These are phyloP conservation scores for Diacarnus erythraeanus DNA, from an alignment of 37 sponge, comb jelly and placozoan genomes.

Conservation along the genomic window DNA sequence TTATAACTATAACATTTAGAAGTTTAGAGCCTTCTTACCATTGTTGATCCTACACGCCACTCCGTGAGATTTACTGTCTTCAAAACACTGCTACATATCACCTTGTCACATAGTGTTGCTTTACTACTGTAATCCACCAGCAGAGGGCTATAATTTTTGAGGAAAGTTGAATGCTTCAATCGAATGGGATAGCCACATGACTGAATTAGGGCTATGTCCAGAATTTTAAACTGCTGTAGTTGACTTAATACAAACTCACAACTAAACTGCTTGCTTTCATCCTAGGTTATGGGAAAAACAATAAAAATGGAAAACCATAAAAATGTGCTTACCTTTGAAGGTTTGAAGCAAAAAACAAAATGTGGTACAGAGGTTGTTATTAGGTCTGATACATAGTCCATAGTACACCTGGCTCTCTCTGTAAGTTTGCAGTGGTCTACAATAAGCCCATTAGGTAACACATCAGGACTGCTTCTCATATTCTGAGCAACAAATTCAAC, in stretches of 20 bases:
- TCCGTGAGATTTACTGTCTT: background rate
- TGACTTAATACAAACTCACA: conserved; percentile 14
- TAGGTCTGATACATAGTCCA: conserved; percentile 4
- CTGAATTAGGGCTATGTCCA: conserved; percentile 51
- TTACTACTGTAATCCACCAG: background rate
- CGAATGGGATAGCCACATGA: conserved; percentile 48
- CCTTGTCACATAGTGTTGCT: background rate
- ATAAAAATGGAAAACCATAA: no score
- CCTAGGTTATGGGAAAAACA: no score
- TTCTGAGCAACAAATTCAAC: background rate
- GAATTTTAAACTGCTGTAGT: conserved; percentile 24
- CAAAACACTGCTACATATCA: background rate
- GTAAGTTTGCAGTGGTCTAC: background rate
- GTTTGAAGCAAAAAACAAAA: conserved; percentile 19
- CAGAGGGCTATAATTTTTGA: background rate
- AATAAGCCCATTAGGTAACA: background rate
- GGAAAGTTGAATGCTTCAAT: conserved; percentile 3
- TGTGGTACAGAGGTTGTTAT: conserved; percentile 36
- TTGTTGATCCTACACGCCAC: conserved; percentile 17
- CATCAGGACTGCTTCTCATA: conserved; percentile 4
- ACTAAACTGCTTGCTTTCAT: background rate
- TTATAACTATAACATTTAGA: background rate
- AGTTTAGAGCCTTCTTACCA: conserved; percentile 9
- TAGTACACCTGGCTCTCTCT: background rate
- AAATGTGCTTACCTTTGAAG: background rate